Base-by-base conservation (phyloP, 2,797 vertebrate species). In the Sarcophilus harrisii region DNA sequence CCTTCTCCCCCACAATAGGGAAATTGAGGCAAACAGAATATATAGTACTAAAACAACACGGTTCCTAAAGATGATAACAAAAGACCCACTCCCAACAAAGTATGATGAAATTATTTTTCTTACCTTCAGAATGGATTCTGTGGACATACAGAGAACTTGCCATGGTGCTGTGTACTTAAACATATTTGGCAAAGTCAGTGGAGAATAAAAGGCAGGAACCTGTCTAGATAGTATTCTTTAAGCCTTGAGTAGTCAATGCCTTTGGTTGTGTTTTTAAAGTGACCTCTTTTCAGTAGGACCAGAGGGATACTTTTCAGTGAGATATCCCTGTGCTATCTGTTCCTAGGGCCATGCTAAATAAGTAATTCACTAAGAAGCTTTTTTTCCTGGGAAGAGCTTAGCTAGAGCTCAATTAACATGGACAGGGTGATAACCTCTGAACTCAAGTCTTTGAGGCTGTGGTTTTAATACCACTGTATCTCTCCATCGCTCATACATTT, bases 111-210 rank as follows among this genome's bases (percentile, higher is more conserved):
- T 95, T 73, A 96, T 87, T 95, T 5, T 52, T 95, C 98, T 99
- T 99, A 99, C 98, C 98, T 98, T 98, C 94, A 98, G 94, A 90
- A 97, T 95, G 97, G 98, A 98, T 93, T 99, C 98, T 98, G 99
- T 98, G 92, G 98, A 98, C 94, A 99, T 97, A 96, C 98, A 99
- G 95, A 99, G 98, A 54, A 99, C 98, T 97, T 99, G 98, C 98
- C 99, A 99, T 54, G 98, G 98, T 95, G 98, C 98, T 30, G 98
- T 98, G 96, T 99, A 99, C 96, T 98, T 98, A 97, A 99, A 98
- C 98, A 99, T 99, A 90, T 98, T 87, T 97, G 97, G 96, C 96
- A 97, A 96, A 58, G 96, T 96, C 96, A 73, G 95, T 60, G 97
- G 95, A 91, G 91, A 30, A 96, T 49, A 98, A 87, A 27, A 87